Conservation (phyloP, 2,113 vertebrate species). For the Gobio gobio region DNA sequence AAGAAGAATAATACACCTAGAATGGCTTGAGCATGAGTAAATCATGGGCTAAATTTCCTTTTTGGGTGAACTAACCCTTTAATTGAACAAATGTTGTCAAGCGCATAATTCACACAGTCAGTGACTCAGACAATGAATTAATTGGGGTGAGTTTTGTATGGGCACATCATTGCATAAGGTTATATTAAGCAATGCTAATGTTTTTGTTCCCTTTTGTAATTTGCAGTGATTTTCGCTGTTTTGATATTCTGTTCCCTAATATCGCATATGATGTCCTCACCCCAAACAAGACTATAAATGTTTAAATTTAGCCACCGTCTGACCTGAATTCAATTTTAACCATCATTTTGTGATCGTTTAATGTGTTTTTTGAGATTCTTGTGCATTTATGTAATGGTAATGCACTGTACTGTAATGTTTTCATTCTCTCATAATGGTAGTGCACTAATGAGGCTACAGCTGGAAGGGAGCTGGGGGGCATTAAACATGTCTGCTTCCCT, state of each 20-base stretch:
- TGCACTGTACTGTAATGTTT: conserved; percentile 2
- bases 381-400: neutral
- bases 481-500: conserved; percentile 41
- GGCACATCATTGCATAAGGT: too few relatives aligned
- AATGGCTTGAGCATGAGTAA: too few relatives aligned
- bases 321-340: neutral
- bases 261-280: neutral
- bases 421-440: neutral
- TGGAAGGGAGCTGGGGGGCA: conserved; percentile 35
- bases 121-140: neutral
- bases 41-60: too few relatives aligned
- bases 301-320: neutral
- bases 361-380: neutral
- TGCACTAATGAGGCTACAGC: conserved; percentile 36
- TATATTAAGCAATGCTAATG: neutral
- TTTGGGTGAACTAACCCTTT: too few relatives aligned
- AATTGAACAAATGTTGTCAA: neutral
- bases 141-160: neutral
- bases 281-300: too few relatives aligned
- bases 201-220: neutral
- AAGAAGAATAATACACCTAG: too few relatives aligned
- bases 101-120: neutral
- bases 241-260: neutral
- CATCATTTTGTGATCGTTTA: neutral
- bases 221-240: neutral